Conservation (phyloP, 2,797 vertebrate genomes). For the Calcarius lapponicus region DNA sequence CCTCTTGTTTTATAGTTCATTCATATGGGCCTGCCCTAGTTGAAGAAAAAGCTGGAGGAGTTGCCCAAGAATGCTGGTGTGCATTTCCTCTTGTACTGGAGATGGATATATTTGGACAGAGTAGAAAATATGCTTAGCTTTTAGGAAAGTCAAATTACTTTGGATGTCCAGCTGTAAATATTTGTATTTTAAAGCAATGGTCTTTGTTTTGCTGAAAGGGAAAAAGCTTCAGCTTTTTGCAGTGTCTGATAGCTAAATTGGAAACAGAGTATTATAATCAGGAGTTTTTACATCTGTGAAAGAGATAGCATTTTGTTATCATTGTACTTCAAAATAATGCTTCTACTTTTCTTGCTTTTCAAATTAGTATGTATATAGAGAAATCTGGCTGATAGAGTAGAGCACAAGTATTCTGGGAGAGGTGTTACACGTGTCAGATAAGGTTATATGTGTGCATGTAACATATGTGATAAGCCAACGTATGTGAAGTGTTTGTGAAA, state of each 20-base stretch:
- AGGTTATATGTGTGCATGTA: neutral
- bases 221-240: neutral
- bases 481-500: neutral
- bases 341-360: neutral
- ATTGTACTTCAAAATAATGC: neutral
- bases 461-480: neutral
- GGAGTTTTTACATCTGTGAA: neutral
- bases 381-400: neutral
- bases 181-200: neutral
- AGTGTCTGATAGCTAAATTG: neutral
- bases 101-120: neutral
- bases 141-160: slow-evolving; percentile 3
- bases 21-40: neutral
- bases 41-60: neutral
- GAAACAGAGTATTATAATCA: neutral
- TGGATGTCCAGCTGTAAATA: neutral
- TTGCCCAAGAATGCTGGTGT: neutral
- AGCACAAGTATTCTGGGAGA: neutral
- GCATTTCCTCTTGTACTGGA: neutral
- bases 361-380: neutral
- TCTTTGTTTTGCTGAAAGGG: neutral
- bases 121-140: neutral
- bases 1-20: neutral
- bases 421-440: neutral
- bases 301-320: neutral